Evolutionary conservation across 2,797 vertebrate species (phyloP).

Genomic region (Thaleichthys pacificus): DNA sequence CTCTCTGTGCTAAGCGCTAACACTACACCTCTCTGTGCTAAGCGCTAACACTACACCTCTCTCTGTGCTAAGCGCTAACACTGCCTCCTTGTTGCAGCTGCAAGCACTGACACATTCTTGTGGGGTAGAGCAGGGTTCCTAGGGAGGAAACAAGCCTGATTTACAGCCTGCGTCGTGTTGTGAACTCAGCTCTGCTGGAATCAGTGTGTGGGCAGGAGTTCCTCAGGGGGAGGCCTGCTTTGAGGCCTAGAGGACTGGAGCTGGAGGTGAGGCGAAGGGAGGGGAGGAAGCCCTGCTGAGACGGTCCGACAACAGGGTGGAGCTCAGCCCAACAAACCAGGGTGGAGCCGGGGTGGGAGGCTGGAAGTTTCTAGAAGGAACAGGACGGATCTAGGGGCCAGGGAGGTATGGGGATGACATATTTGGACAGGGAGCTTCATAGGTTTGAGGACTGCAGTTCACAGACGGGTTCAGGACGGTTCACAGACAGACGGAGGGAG

Average conservation of each 20-base stretch:
- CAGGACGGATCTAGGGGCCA: conserved; percentile 19
- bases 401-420: neutral
- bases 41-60: neutral
- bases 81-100: conserved; percentile 30
- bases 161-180: conserved; percentile 37
- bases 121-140: conserved; percentile 32
- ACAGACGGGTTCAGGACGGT: conserved; percentile 43
- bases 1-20: too few species aligned
- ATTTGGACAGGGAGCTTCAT: conserved; percentile 16
- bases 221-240: neutral
- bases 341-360: neutral
- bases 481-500: conserved; percentile 24
- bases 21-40: too few species aligned
- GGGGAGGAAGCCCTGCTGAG: conserved; percentile 8
- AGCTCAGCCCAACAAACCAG: neutral
- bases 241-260: neutral
- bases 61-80: conserved; percentile 7
- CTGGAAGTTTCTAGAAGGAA: conserved; percentile 16
- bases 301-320: conserved; percentile 4
- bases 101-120: conserved; percentile 20
- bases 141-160: conserved; percentile 47
- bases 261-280: neutral
- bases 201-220: conserved; percentile 39
- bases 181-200: conserved; percentile 35
- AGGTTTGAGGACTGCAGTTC: conserved; percentile 19